phyloP scores from a whole-genome alignment of 2,797 vertebrate species.

The Zalophus californianus region DNA sequence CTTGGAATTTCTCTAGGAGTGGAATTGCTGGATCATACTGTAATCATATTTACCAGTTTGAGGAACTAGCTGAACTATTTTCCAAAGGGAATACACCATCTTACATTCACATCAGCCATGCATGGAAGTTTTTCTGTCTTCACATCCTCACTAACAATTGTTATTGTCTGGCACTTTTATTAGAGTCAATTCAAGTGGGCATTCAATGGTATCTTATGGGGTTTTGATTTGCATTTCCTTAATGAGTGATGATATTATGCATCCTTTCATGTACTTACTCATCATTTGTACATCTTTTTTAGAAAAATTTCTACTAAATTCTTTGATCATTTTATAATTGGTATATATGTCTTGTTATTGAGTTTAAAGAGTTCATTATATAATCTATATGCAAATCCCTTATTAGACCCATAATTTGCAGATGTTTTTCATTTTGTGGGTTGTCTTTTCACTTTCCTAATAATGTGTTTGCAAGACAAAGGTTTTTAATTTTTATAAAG shows the following conservation, averaged over 20 bases:
- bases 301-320: constrained; percentile 22
- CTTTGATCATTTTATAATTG: constrained; percentile 20
- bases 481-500: not conserved
- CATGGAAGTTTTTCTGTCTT: not conserved
- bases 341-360: not conserved
- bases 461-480: not conserved
- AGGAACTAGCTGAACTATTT: not conserved
- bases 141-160: not conserved
- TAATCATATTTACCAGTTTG: not conserved
- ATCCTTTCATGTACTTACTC: not conserved
- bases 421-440: not conserved
- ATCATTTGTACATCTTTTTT: constrained; percentile 2
- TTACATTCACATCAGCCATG: not conserved
- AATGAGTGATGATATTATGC: not conserved
- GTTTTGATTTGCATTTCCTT: constrained; percentile 23
- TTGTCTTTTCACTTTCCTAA: constrained; percentile 28
- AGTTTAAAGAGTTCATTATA: not conserved
- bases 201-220: not conserved
- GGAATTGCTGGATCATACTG: not conserved
- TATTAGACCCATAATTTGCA: not conserved
- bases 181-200: not conserved
- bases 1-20: constrained; percentile 14
- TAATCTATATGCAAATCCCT: not conserved
- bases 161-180: not conserved
- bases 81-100: not conserved